Base-by-base conservation (phyloP, 1,140 invertebrate species). In the Drosophila sproati region DNA sequence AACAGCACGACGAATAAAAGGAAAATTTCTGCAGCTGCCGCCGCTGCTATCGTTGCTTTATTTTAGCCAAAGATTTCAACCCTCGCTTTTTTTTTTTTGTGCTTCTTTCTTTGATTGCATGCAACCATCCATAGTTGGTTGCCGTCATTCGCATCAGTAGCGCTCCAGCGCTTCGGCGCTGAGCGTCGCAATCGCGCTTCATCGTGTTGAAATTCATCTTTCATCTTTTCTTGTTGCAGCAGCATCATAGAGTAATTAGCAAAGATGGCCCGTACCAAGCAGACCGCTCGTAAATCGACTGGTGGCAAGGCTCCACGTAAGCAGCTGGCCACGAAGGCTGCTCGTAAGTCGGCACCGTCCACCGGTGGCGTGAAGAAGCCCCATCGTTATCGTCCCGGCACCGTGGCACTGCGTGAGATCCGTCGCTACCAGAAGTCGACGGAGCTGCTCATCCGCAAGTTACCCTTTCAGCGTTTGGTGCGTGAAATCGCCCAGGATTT, bases 231-330 rank as follows among this genome's bases (percentile, higher is more conserved):
- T 71, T 71, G 35, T 20, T 20, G 20, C 20, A 20, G 20, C 73
- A 75, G 73, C n/a, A 48, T 37, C 20, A 20, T 20, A 1, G 1
- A 20, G 20, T 71, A 48, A 39, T 37, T 34, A 81, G 12, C 6
- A 54, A 93, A 66, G 60, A 94, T 95, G 94, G 94, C 96, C 60
- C 96, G 96, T 95, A 98, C 97, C 5, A 98, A 98, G 94, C 97
- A 98, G 93, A 97, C 96, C 34, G 96, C 96, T 59, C 95, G 97
- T 94, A 97, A 97, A 93, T 96, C 96, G 2, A 97, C 96, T 63
- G 96, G 96, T 94, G 96, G 96, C 72, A 97, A 98, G 93, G 97
- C 97, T 78, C 97, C 97, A 32, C 94, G 97, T 50, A 98, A 98
- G 93, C 97, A 98, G 86, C 93, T 98, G 89, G 96, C 96, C 5